Evolutionary conservation across 2,113 vertebrate species (phyloP).

Genomic region (Thryonomys swinderianus): DNA sequence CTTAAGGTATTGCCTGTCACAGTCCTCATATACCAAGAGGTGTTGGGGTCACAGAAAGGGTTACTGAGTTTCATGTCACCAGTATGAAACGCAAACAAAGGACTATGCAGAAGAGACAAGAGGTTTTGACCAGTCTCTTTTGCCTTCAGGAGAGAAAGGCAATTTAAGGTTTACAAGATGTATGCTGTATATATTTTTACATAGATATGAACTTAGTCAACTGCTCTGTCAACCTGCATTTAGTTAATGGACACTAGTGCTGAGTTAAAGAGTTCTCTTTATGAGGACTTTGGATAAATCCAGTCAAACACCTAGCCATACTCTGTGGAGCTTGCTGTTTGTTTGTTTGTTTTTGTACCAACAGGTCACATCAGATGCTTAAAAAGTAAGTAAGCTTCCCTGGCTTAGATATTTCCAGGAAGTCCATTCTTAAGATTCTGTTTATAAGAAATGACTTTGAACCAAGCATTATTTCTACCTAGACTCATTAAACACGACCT

Average conservation of each 20-base stretch:
- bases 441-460: neutral
- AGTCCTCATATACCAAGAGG: neutral
- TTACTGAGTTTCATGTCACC: neutral
- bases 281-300: neutral
- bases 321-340: neutral
- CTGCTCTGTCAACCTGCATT: neutral
- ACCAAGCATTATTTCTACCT: neutral
- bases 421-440: neutral
- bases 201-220: neutral
- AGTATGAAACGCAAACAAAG: neutral
- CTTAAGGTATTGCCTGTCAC: neutral
- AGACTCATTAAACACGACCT: neutral
- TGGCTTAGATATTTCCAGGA: neutral
- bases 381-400: neutral
- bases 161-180: neutral
- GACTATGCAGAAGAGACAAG: neutral
- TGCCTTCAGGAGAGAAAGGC: neutral
- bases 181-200: neutral
- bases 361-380: neutral
- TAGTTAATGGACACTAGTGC: neutral
- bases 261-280: slow-evolving; percentile 34
- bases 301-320: neutral
- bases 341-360: neutral
- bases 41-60: neutral
- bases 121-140: neutral